Base-by-base conservation (phyloP, 1,140 invertebrate genomes). In the Drosophila lowei region DNA sequence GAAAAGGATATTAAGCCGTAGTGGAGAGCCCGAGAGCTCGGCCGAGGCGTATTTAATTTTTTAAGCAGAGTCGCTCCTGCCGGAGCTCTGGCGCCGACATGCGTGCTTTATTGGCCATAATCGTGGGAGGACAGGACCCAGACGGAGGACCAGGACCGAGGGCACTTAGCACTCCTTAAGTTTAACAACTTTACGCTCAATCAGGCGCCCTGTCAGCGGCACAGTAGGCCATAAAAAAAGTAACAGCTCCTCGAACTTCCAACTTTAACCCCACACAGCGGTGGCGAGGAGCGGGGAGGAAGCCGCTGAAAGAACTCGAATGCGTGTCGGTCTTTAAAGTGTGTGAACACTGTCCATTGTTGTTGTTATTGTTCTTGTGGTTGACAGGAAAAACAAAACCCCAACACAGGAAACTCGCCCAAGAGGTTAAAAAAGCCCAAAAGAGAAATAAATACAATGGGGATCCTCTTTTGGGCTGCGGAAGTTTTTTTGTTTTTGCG, bases 131-230 rank as follows among this genome's bases (percentile, higher is more conserved):
- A 43, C 28, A 13, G n/a, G 48, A 13, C 11, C 34, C 42, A 47
- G 46, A 13, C 3, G 7, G 60, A 41, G 41, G 9, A 18, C 15
- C 48, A 44, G 41, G 44, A 52, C 38, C 41, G 47, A 18, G 16
- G 43, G 75, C 83, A 89, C 83, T 88, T 88, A 83, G 84, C 84
- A 88, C 84, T 88, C 84, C 83, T 88, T 89, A 88, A 88, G 79
- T 88, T 88, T 86, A 70, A 86, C 84, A 88, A 88, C 83, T 88
- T 86, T 75, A 88, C 83, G 84, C 83, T 78, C 83, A 86, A 89
- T 86, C 66, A 78, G 74, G 46, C 57, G 62, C 61, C 34, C 11
- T 25, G 49, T 62, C 50, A 62, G 48, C 56, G 38, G 53, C 47
- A 38, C 34, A 56, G 58, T 49, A 25, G 46, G 57, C 59, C 63